Evolutionary conservation across 2,797 vertebrate genomes (phyloP).

Genomic region (Lacerta agilis): DNA sequence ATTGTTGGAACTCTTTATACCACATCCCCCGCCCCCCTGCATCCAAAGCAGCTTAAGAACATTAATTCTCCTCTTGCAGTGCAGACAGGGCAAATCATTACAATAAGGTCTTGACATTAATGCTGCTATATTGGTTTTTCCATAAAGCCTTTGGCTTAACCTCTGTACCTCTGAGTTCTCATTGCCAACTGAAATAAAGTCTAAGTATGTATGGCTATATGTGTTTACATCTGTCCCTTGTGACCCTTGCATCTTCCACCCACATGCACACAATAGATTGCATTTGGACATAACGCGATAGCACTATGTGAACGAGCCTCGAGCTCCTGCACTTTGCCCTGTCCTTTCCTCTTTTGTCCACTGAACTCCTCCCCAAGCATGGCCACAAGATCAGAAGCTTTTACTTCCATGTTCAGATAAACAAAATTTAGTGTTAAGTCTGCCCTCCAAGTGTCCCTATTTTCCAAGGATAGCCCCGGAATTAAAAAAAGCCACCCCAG

Average conservation of each 20-base stretch:
- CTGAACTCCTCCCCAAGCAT: background rate
- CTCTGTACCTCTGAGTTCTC: background rate
- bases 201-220: background rate
- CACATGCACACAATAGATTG: background rate
- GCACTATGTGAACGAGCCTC: background rate
- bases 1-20: background rate
- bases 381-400: background rate
- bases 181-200: background rate
- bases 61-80: background rate
- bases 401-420: background rate
- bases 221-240: background rate
- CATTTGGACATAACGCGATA: background rate
- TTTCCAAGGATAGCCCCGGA: too few relatives aligned
- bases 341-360: too few relatives aligned
- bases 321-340: background rate
- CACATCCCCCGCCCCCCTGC: background rate
- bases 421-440: background rate
- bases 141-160: background rate
- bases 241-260: background rate
- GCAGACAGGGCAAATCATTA: slow-evolving; percentile 15
- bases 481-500: too few relatives aligned
- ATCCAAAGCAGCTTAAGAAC: background rate
- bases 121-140: background rate
- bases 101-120: background rate
- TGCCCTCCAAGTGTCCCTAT: too few relatives aligned